Evolutionary conservation across 1,140 invertebrate genomes (phyloP), one percentile per base, ranked within the genome.

Genomic region (Brachionus calyciflorus): DNA sequence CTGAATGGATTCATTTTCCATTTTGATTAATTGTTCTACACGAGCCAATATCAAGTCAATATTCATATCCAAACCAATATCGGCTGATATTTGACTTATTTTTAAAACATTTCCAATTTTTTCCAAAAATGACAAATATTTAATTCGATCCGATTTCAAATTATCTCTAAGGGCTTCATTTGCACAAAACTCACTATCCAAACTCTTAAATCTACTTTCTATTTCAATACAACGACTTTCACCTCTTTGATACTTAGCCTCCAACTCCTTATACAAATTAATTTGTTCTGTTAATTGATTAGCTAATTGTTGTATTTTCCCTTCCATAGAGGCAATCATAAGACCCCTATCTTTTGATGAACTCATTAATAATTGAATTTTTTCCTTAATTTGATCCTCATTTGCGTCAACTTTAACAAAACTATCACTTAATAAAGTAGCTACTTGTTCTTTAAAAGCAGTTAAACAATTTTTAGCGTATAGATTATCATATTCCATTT

Each of bases 121-220:
- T 48, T 84, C 82, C 48, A 85, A 70, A 37, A 82, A 82, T 63
- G 80, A 78, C 78, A 85, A 77, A 76, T 84, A 85, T 83, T 84
- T 81, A 76, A 84, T 82, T 78, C 84, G 84, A 78, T 85, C 84
- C 41, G 78, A 76, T 65, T 80, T 82, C 55, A 84, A 81, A 14
- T 81, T 81, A 55, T 85, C 83, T 41, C 83, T 79, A 14, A 84
- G 77, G 1, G 83, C 81, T 73, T 85, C 84, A 17, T 81, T 81
- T 7, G 83, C 81, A 41, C 81, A 80, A 51, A 84, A 78, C 46
- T 85, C 84, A 14, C 80, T 81, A 63, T 85, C 84, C 30, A 79
- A 79, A 48, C 76, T 79, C 41, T 81, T 79, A 49, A 85, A 77
- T 30, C 81, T 77, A 28, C 79, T 78, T 28, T 81, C 78, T 48